Conservation (phyloP, 2,888 invertebrate species). For the Pseudoips prasinana region DNA sequence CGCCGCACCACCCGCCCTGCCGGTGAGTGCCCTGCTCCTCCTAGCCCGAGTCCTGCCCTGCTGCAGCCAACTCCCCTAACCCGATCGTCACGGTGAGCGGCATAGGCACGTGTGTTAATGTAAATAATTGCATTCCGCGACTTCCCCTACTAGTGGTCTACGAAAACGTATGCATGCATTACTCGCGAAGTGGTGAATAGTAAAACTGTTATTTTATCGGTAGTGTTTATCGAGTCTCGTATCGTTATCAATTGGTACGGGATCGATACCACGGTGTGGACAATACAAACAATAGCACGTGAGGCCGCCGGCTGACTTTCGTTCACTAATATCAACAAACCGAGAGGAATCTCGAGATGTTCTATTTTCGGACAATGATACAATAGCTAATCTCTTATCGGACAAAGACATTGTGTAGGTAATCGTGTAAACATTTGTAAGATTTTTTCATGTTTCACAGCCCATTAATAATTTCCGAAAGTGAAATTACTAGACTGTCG, state of each 20-base stretch:
- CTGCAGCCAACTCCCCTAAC: no score
- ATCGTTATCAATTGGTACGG: slow-evolving; percentile 50
- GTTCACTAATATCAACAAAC: slow-evolving; percentile 52
- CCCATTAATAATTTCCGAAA: no score
- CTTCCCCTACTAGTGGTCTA: slow-evolving; percentile 42
- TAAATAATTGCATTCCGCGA: slow-evolving; percentile 62
- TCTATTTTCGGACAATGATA: slow-evolving; percentile 68
- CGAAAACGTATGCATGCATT: slow-evolving; percentile 42
- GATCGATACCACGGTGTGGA: slow-evolving; percentile 52
- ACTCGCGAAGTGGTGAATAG: slow-evolving; percentile 15
- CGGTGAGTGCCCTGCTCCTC: slow-evolving; percentile 76
- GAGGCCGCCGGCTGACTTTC: slow-evolving; percentile 51
- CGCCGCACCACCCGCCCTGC: slow-evolving; percentile 84
- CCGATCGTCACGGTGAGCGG: slow-evolving; percentile 5
- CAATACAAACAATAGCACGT: slow-evolving; percentile 79
- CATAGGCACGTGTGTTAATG: slow-evolving; percentile 56
- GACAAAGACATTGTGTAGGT: slow-evolving; percentile 71
- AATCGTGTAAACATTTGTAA: no score
- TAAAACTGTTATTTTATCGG: slow-evolving; percentile 15
- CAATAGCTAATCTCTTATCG: slow-evolving; percentile 66
- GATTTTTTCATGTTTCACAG: no score
- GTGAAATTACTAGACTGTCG: no score
- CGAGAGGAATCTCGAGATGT: slow-evolving; percentile 57
- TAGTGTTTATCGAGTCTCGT: slow-evolving; percentile 43
- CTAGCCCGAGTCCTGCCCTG: no score